phyloP scores from a whole-genome alignment of 2,888 invertebrate species.

The Ceramica pisi region DNA sequence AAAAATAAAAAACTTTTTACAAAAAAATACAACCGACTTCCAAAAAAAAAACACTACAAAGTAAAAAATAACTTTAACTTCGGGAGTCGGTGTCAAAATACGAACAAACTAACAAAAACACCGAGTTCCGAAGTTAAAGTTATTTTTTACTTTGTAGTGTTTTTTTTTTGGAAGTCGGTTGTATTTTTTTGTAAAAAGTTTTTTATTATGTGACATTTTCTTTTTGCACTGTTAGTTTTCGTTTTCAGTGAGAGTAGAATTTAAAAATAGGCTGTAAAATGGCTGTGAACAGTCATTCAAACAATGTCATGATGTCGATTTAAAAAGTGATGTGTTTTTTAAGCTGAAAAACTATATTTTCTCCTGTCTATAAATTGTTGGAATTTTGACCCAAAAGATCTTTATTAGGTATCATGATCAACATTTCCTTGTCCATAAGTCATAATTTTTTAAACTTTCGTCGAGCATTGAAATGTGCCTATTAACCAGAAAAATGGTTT shows the following conservation, averaged over 20 bases:
- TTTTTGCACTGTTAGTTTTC: background rate
- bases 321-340: background rate
- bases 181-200: too few species aligned
- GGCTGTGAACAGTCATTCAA: background rate
- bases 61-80: too few species aligned
- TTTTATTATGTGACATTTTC: slow-evolving; percentile 24
- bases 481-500: background rate
- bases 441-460: background rate
- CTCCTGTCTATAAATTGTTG: background rate
- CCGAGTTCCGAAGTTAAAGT: too few species aligned
- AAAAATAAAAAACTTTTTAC: too few species aligned
- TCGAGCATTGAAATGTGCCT: background rate
- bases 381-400: background rate
- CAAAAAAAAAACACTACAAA: too few species aligned
- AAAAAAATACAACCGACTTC: too few species aligned
- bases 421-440: background rate
- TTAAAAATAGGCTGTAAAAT: background rate
- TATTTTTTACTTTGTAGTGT: too few species aligned
- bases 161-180: too few species aligned
- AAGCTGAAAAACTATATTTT: background rate
- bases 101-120: too few species aligned
- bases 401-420: background rate
- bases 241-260: slow-evolving; percentile 9
- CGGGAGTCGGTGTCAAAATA: too few species aligned
- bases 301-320: background rate